Evolutionary conservation across 2,113 vertebrate species (phyloP), one percentile per base, ranked within the genome.

Genomic region (Cichladusa arquata): DNA sequence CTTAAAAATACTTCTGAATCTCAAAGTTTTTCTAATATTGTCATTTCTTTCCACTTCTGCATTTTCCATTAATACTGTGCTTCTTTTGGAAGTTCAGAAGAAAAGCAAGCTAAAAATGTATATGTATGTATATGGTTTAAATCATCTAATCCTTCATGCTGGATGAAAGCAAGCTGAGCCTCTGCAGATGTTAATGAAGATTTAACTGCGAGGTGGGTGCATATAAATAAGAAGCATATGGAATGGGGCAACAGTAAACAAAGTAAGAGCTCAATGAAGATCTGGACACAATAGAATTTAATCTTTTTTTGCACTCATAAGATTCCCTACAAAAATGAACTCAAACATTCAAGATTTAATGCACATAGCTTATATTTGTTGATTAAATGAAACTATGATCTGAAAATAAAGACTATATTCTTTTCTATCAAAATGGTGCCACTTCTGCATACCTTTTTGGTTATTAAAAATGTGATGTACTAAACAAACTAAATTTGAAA

Each of bases 111-210:
- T 44, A 72, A 64, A 85, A 84, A 73, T 11, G 3, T 26, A 23
- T 44, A 29, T 20, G 3, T 26, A 19, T 44, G 25, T 20, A 40
- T 40, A 40, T 19, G 10, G 40, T 34, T 33, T 71, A 78, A 88
- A 93, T 36, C 16, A 71, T 42, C n/a, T 56, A 86, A 62, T 60
- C 28, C 22, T 77, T 85, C 48, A 50, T 42, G 9, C 10, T 17
- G 20, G 31, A 90, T 57, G 47, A 94, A 90, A 81, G 44, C 31
- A 88, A 93, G n/a, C 19, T 88, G 45, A 88, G 36, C 22, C 87
- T 88, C 71, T 90, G 65, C 65, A 93, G 88, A 86, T 53, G 22
- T 26, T 90, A 92, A 92, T 90, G 48, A 95, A 88, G 76, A 74
- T 78, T 84, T 88, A 94, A 92, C 57, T 78, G 53, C 51, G 31